Evolutionary conservation across 2,113 vertebrate genomes (phyloP), one percentile per base, ranked within the genome.

Genomic region (Pterocles gutturalis): DNA sequence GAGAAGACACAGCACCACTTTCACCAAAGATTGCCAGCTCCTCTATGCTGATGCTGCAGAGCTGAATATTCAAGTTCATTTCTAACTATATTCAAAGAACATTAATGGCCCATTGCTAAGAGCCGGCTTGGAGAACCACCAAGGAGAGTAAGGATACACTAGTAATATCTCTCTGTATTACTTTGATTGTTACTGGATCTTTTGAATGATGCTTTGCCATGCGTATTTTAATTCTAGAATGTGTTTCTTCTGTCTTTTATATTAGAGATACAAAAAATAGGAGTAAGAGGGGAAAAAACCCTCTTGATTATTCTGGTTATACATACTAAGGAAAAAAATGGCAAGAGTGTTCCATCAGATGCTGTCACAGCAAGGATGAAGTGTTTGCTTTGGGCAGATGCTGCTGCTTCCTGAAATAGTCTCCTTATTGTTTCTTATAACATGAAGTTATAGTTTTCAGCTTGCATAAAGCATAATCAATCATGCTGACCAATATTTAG

Each of bases 401-500:
- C 38, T 91, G 61, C 60, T 89, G 78, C 53, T 96, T 34, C 69
- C 78, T 93, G 33, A 61, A 95, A 76, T 87, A 84, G 82, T 93
- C 33, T 51, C 48, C 94, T 91, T 83, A 81, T 55, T 93, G 65
- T 70, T 84, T 53, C 43, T 94, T 86, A 33, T 72, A 93, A 89
- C 13, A 38, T 33, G 36, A 21, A 83, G 53, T 80, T 87, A 75
- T 5, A 57, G 36, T 78, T 96, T 95, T 92, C 58, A 89, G 72
- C 46, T 87, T 89, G 21, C 80, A 72, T 78, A 70, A 89, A 90
- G 21, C 36, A 43, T 55, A 61, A 90, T 93, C 77, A 61, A 31
- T 96, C 93, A 90, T 34, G 29, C 48, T 95, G 93, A 83, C 73
- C 77, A 91, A 62, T 81, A 90, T 77, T 91, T 81, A 92, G 60